Evolutionary conservation across 2,888 invertebrate genomes (phyloP).

Genomic region (Abrostola tripartita): DNA sequence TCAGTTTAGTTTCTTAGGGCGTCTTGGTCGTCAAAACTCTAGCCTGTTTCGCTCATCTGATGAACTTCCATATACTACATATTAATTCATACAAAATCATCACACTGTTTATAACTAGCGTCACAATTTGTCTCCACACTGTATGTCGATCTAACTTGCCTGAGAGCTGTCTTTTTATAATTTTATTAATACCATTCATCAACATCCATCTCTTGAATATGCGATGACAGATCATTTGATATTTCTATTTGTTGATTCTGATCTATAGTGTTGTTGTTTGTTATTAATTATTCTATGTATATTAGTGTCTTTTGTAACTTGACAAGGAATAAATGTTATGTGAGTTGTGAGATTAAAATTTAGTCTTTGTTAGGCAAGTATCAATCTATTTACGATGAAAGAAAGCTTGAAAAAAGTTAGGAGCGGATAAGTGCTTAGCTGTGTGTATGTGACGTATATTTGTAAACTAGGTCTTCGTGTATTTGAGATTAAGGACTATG

Average conservation of each 20-base stretch:
- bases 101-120: slow-evolving; percentile 68
- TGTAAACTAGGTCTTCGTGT: too few relatives aligned
- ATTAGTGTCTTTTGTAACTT: slow-evolving; percentile 30
- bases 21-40: neutral
- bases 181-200: slow-evolving; percentile 76
- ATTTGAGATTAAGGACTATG: too few relatives aligned
- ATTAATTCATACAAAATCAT: slow-evolving; percentile 62
- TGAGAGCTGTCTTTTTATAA: slow-evolving; percentile 65
- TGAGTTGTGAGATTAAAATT: slow-evolving; percentile 5
- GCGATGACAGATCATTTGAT: slow-evolving; percentile 67
- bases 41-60: slow-evolving; percentile 7
- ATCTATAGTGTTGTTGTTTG: slow-evolving; percentile 53
- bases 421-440: too few relatives aligned
- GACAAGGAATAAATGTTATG: slow-evolving; percentile 11
- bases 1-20: neutral
- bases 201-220: slow-evolving; percentile 53
- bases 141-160: slow-evolving; percentile 59
- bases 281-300: slow-evolving; percentile 49
- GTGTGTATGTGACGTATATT: too few relatives aligned
- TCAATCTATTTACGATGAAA: too few relatives aligned
- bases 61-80: slow-evolving; percentile 56
- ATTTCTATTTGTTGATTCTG: slow-evolving; percentile 66
- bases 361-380: neutral
- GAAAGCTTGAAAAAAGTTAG: too few relatives aligned
- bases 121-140: slow-evolving; percentile 73